Evolutionary conservation across 2,888 invertebrate species (phyloP), one percentile per base, ranked within the genome.

Genomic region (Laspeyria flexula): DNA sequence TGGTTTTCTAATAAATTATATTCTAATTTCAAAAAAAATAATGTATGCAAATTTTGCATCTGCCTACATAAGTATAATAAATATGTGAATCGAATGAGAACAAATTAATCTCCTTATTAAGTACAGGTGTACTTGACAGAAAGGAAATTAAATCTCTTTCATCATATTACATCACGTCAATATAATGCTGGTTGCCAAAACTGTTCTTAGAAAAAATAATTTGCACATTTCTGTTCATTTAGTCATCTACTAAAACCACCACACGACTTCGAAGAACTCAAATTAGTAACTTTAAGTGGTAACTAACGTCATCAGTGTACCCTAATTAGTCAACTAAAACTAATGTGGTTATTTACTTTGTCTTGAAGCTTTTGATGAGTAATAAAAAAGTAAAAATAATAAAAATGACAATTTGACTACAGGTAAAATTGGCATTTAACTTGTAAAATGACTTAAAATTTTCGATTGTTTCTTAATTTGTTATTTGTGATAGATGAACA

Each of bases 281-380:
- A 37, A 43, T 48, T 43, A 37, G 31, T 48, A 38, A 48, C 23
- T 37, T 42, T 29, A 41, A 47, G 30, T 45, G 33, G n/a, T 13
- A 41, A 33, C 7, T 34, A 11, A 46, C 25, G 47, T 41, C 47
- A 51, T 47, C 42, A 34, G 15, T 16, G 30, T 21, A 42, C 25
- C 16, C 1, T 18, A 18, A 18, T 35, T 34, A 16, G 10, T 35
- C 3, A 21, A 11, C n/a, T 7, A 7, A 7, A 25, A 7, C 25
- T 25, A 25, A 7, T 7, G 3, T 4, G 25, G 3, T 25, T 4
- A 25, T 7, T 21, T 21, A 7, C 25, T 6, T 18, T 3, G 3
- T 18, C 18, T 33, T 13, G 33, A 1, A 27, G 7, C n/a, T n/a
- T 9, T 9, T 27, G 4, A 1, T 29, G 5, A 2, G 11, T 29